A percentile compares a stretch with the other conserved stretches of the same genome.
phyloP scores from a whole-genome alignment of 2,113 vertebrate genomes.

The Campylomormyrus tamandua region DNA sequence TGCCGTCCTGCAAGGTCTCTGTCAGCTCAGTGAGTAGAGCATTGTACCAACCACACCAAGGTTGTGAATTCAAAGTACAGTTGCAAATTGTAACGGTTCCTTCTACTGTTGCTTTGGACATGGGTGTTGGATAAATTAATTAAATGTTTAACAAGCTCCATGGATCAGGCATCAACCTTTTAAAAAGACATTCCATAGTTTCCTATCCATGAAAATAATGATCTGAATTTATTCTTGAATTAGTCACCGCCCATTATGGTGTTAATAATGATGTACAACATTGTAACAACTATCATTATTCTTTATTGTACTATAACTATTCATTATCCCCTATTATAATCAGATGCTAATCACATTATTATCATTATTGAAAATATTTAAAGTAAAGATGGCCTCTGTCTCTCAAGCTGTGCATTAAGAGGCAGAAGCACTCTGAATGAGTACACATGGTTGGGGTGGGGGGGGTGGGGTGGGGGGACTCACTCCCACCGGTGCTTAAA shows the following conservation, averaged over 20 bases:
- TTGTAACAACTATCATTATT: not conserved
- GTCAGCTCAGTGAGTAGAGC: not conserved
- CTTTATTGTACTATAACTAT: not conserved
- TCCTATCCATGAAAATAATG: not conserved
- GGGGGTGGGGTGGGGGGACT: not conserved
- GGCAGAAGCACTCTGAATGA: not conserved
- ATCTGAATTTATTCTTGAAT: not conserved
- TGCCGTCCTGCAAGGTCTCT: not conserved
- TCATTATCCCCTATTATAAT: not conserved
- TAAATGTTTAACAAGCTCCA: not conserved
- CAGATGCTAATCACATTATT: not conserved
- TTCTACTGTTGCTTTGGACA: not conserved
- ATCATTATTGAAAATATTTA: not conserved
- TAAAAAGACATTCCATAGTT: not conserved
- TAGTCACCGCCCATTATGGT: not conserved
- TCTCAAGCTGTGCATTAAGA: not conserved
- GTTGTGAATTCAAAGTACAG: not conserved
- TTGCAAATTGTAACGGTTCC: not conserved
- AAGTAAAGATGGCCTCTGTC: not conserved
- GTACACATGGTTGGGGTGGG: conserved; percentile 18
- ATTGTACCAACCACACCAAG: not conserved
- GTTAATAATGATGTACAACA: not conserved
- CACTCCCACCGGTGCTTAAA: not conserved
- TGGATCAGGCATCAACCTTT: not conserved
- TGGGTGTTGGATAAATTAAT: not conserved